These are phyloP conservation scores for Marasmarcha lunaedactyla DNA, from an alignment of 2,888 invertebrate species.

Conservation along the genomic window DNA sequence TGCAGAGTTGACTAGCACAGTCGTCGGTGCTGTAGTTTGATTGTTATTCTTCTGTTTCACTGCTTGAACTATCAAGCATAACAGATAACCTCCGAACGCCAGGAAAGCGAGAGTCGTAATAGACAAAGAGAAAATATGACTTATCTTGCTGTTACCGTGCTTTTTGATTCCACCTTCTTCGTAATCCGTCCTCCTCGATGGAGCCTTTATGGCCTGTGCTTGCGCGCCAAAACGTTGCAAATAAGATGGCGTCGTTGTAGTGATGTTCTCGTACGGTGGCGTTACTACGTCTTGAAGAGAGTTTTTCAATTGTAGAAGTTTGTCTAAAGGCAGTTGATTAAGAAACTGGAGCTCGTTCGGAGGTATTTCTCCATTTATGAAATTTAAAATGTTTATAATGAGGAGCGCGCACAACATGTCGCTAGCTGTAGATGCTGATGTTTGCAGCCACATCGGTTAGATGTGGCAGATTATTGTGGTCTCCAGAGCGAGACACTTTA, in stretches of 20 bases:
- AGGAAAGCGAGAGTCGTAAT: slow-evolving; percentile 84
- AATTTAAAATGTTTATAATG: slow-evolving; percentile 7
- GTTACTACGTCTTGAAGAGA: slow-evolving; percentile 42
- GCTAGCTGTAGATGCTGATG: slow-evolving; percentile 13
- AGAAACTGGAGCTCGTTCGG: slow-evolving; percentile 62
- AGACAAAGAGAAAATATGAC: slow-evolving; percentile 81
- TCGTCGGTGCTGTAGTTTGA: slow-evolving; percentile 24
- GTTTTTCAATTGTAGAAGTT: slow-evolving; percentile 73
- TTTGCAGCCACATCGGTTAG: slow-evolving; percentile 6
- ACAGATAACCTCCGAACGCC: slow-evolving; percentile 86
- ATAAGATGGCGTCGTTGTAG: slow-evolving; percentile 27
- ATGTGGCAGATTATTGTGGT: slow-evolving; percentile 33
- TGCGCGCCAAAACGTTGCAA: slow-evolving; percentile 46
- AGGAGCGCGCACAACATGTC: neutral
- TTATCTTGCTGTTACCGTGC: slow-evolving; percentile 72
- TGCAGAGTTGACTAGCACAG: slow-evolving; percentile 40
- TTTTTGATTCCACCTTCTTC: slow-evolving; percentile 59
- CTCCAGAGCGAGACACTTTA: slow-evolving; percentile 38
- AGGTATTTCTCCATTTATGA: slow-evolving; percentile 24
- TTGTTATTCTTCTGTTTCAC: slow-evolving; percentile 73
- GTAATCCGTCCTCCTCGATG: slow-evolving; percentile 50
- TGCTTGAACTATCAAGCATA: slow-evolving; percentile 82
- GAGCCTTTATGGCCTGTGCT: slow-evolving; percentile 47
- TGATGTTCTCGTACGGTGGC: slow-evolving; percentile 29
- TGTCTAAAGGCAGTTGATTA: slow-evolving; percentile 77